These are phyloP conservation scores for Carcina quercana DNA, from an alignment of 2,888 invertebrate genomes.

Conservation along the genomic window DNA sequence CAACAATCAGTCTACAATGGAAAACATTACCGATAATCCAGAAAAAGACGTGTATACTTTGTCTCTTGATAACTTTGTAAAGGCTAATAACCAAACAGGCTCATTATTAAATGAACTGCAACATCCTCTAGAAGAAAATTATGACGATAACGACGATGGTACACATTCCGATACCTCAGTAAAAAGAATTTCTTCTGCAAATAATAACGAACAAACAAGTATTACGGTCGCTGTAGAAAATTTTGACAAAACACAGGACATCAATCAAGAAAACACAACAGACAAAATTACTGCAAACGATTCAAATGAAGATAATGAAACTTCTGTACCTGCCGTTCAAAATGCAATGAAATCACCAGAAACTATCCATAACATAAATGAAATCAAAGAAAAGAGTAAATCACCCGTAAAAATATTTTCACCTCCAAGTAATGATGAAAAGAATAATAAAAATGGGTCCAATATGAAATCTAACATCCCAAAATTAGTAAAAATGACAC, in stretches of 20 bases:
- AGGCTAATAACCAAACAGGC: background rate
- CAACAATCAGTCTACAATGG: no score
- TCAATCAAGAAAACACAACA: background rate
- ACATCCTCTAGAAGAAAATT: constrained; percentile 1
- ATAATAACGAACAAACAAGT: background rate
- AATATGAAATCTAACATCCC: constrained; percentile 55
- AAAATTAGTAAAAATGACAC: constrained; percentile 44
- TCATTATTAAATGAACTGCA: background rate
- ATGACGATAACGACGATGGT: constrained; percentile 3
- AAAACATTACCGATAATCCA: no score
- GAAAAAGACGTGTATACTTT: no score
- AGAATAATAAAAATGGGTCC: constrained; percentile 16
- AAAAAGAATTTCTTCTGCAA: constrained; percentile 6
- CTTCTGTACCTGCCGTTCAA: background rate
- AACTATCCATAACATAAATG: background rate
- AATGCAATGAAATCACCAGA: background rate
- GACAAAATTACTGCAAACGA: background rate
- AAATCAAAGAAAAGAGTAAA: constrained; percentile 8
- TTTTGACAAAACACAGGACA: background rate
- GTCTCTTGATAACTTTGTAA: background rate
- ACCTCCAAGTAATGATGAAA: constrained; percentile 12
- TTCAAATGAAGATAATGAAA: background rate
- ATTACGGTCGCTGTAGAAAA: background rate
- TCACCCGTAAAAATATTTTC: constrained; percentile 13
- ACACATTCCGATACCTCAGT: constrained; percentile 5